These are phyloP conservation scores for Octopus sinensis DNA, from an alignment of 1,140 invertebrate genomes.

Conservation along the genomic window DNA sequence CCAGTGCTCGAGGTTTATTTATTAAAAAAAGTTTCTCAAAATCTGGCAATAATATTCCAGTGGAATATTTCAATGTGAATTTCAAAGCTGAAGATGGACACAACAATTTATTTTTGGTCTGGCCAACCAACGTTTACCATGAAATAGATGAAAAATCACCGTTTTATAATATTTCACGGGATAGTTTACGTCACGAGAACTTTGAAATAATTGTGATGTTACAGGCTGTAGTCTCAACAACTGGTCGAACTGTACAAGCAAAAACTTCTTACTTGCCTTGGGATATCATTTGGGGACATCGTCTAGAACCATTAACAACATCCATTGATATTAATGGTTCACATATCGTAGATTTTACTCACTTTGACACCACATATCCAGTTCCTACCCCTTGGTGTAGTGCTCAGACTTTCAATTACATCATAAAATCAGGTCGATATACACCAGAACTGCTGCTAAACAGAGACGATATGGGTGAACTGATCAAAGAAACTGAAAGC, in stretches of 20 bases:
- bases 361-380: conserved; percentile 85
- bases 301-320: conserved; percentile 62
- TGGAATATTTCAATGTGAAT: conserved; percentile 38
- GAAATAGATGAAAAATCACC: conserved; percentile 81
- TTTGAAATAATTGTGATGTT: conserved; percentile 95
- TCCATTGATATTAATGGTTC: conserved; percentile 77
- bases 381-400: conserved; percentile 86
- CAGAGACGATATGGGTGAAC: neutral
- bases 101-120: conserved; percentile 86
- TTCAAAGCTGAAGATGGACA: conserved; percentile 77
- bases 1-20: conserved; percentile 78
- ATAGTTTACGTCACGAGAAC: conserved; percentile 77
- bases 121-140: conserved; percentile 79
- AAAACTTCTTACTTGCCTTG: conserved; percentile 58
- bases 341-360: conserved; percentile 87
- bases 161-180: conserved; percentile 80
- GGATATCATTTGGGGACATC: conserved; percentile 59
- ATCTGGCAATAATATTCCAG: conserved; percentile 29
- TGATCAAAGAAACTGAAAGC: neutral
- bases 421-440: conserved; percentile 7
- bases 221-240: conserved; percentile 68
- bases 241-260: conserved; percentile 54
- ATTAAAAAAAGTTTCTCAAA: conserved; percentile 63
- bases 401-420: conserved; percentile 55
- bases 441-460: neutral